phyloP scores from a whole-genome alignment of 2,113 vertebrate species.

The Pitta sordida region DNA sequence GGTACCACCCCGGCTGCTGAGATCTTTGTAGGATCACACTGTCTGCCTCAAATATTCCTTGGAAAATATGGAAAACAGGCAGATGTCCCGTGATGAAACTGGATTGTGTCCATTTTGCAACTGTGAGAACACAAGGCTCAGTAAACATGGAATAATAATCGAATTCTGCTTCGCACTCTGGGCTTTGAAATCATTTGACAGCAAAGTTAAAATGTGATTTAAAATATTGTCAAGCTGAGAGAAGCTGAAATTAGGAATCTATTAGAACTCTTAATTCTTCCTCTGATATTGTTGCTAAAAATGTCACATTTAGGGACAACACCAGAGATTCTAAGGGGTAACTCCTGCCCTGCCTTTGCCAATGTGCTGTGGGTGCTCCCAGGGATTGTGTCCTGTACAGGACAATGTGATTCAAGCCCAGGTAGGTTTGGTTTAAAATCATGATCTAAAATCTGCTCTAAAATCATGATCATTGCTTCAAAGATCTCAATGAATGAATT shows the following conservation, averaged over 20 bases:
- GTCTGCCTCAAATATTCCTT: not conserved
- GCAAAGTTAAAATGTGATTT: not conserved
- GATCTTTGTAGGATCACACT: fast-evolving
- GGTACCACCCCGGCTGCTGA: not conserved
- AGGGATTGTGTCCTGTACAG: not conserved
- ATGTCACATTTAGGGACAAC: not conserved
- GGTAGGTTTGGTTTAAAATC: not conserved
- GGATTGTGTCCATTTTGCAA: not conserved
- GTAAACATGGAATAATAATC: not conserved
- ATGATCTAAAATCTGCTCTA: too few species aligned
- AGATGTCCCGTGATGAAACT: fast-evolving
- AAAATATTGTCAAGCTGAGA: not conserved
- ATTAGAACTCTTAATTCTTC: not conserved
- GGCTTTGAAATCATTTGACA: not conserved
- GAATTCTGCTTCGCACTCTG: not conserved
- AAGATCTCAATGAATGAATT: not conserved
- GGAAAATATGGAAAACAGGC: not conserved
- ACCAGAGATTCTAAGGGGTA: not conserved
- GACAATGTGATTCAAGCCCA: not conserved
- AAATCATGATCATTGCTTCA: not conserved
- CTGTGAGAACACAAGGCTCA: not conserved
- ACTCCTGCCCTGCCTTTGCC: not conserved
- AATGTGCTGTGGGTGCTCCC: not conserved
- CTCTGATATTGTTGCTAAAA: not conserved
- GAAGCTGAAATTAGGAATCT: not conserved